Evolutionary conservation across 2,113 vertebrate species (phyloP).

Genomic region (Mastomys coucha): DNA sequence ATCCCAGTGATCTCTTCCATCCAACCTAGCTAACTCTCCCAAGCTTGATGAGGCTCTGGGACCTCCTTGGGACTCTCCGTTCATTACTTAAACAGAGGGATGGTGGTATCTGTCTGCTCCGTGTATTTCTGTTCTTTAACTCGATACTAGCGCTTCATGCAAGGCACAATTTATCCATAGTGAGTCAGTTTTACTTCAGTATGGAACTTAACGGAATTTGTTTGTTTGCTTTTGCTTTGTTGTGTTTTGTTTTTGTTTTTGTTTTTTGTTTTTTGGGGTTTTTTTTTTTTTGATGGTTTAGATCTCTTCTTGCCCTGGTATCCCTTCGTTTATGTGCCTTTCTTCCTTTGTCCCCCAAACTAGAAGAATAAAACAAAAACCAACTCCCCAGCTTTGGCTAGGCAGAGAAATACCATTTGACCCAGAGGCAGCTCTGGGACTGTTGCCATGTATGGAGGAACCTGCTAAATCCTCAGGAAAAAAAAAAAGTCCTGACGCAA

Average conservation of each 20-base stretch:
- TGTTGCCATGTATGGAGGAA: constrained; percentile 75
- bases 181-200: constrained; percentile 35
- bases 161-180: constrained; percentile 41
- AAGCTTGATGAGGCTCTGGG: not conserved
- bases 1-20: not conserved
- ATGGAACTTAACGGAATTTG: constrained; percentile 6
- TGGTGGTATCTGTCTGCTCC: not conserved
- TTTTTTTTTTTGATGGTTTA: constrained; percentile 48
- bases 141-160: not conserved
- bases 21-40: not conserved
- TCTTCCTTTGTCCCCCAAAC: not conserved
- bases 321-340: not conserved
- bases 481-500: constrained; percentile 77
- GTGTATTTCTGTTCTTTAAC: constrained; percentile 10
- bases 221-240: constrained; percentile 18
- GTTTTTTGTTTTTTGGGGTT: constrained; percentile 54
- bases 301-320: constrained; percentile 1
- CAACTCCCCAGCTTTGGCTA: constrained; percentile 49
- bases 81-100: not conserved
- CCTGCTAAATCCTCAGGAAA: constrained; percentile 79
- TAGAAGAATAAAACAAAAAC: constrained; percentile 55
- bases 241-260: not conserved
- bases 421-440: constrained; percentile 79
- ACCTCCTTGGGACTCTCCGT: not conserved
- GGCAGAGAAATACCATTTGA: constrained; percentile 76